Evolutionary conservation across 2,797 vertebrate genomes (phyloP), one percentile per base, ranked within the genome.

Genomic region (Chiloscyllium punctatum): DNA sequence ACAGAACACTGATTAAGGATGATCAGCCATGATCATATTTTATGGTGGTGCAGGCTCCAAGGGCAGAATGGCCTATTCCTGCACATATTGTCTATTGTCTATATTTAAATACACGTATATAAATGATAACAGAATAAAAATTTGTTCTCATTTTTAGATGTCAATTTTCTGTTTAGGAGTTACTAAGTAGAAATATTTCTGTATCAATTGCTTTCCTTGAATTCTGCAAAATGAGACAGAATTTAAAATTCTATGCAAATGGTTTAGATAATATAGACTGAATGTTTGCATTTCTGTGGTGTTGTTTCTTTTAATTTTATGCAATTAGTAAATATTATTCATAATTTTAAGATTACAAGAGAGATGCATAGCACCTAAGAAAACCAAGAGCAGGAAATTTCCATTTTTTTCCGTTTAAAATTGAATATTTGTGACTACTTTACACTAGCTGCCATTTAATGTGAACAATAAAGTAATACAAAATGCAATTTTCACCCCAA

Each of bases 161-260:
- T 77, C 71, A 95, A 30, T 27, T 66, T n/a, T 69, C 27, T 18
- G 2, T 51, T 95, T 72, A 51, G 37, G 42, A 37, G 5, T 51
- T 71, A 51, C 72, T 77, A 77, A 25, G 16, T 74, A 21, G 94
- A 95, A 74, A 69, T n/a, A 25, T 92, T 92, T 69, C 90, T 92
- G 21, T 42, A 69, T 37, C 90, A 42, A n/a, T 23, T 92, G 66
- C n/a, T 42, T 92, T 92, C 66, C 62, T 37, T 84, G 82, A 48
- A 84, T 48, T 84, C 18, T 13, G 8, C 66, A 92, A 2, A 95
- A 74, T 51, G 48, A 30, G 30, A 57, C 77, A 57, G 27, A 42
- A 95, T 94, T 94, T 4, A 37, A 74, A 71, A 9, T 51, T 13
- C 42, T 11, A 48, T 53, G 71, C 53, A 53, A 74, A 33, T 48